phyloP scores from a whole-genome alignment of 1,140 invertebrate species.

The Hyles euphorbiae region DNA sequence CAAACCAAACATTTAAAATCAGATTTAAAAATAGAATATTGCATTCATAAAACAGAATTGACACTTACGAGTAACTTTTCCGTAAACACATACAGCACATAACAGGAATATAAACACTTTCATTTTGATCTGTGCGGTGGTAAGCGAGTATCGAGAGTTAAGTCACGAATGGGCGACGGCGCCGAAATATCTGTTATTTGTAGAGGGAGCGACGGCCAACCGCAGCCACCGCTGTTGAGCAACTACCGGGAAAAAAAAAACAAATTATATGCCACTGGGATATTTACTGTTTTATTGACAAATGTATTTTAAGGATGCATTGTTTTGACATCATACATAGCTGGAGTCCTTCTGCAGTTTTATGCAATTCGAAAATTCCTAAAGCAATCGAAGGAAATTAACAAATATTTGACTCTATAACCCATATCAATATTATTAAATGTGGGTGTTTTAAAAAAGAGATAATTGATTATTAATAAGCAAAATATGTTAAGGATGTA shows the following conservation, averaged over 20 bases:
- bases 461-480: too few relatives aligned
- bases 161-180: constrained; percentile 38
- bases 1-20: too few relatives aligned
- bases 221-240: constrained; percentile 27
- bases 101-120: constrained; percentile 23
- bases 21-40: too few relatives aligned
- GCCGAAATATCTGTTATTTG: constrained; percentile 51
- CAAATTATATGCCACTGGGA: constrained; percentile 3
- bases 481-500: too few relatives aligned
- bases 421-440: too few relatives aligned
- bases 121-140: constrained; percentile 32
- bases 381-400: too few relatives aligned
- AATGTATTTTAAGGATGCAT: neutral
- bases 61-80: constrained; percentile 52
- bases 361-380: too few relatives aligned
- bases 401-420: too few relatives aligned
- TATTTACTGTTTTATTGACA: neutral
- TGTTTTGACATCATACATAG: too few relatives aligned
- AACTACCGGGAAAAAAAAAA: constrained; percentile 29
- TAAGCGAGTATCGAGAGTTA: constrained; percentile 23
- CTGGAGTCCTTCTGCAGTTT: too few relatives aligned
- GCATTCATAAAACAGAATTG: neutral
- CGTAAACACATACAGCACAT: constrained; percentile 31
- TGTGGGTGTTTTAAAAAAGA: too few relatives aligned
- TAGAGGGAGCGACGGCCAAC: constrained; percentile 37